Evolutionary conservation across 2,797 vertebrate species (phyloP), one percentile per base, ranked within the genome.

Genomic region (Neoniphon sammara): DNA sequence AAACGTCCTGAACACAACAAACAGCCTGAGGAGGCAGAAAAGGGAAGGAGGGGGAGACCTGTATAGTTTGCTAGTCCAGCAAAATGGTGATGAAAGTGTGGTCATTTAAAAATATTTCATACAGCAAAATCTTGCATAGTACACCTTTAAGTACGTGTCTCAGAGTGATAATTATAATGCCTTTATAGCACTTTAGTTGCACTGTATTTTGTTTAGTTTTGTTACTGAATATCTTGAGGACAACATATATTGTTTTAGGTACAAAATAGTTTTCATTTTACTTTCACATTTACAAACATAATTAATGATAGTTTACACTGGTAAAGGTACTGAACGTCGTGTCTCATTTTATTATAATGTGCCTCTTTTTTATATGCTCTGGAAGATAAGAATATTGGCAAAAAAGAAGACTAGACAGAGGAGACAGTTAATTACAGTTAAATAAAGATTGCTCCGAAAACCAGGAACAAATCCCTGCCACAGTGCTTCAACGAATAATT

Each of bases 301-400:
- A 21, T n/a, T n/a, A 30, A 34, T 17, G 1, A 8, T 36, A 27
- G 1, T 70, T 66, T 21, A 46, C n/a, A 17, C 17, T 34, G 44
- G 54, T 71, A 46, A 46, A 47, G 30, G 12, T 14, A 25, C 21
- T 62, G n/a, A 54, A 60, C 64, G 14, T 44, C 47, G 2, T 42
- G 59, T 14, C 36, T 61, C 23, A 14, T 31, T 20, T 25, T 69
- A 39, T 52, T 36, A 61, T 20, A 62, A 2, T 42, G 11, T 56
- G 23, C 18, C 66, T 42, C 34, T 36, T 36, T 36, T 36, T 71
- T 59, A 62, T 70, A 44, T 36, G 49, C 20, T 12, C 8, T 54
- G 12, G 18, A 25, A 14, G 52, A 11, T 54, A 20, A 5, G 46
- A 12, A 54, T 12, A 54, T n/a, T 54, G 46, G 52, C n/a, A 14